These are phyloP conservation scores for Toxonevra muliebris DNA, from an alignment of 2,888 invertebrate species.

Conservation along the genomic window DNA sequence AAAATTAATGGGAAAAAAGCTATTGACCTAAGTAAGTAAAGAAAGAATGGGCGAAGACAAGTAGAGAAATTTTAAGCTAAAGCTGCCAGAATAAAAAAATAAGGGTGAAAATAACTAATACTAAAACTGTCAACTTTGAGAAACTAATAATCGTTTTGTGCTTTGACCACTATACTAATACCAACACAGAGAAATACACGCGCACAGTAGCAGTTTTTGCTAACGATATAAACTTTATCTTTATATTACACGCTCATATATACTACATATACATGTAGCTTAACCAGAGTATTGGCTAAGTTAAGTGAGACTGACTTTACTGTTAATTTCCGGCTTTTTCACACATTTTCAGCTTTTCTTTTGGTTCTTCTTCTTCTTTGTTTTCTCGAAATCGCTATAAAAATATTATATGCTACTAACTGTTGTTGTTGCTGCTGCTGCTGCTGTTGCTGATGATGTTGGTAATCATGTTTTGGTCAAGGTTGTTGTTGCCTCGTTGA, in stretches of 20 bases:
- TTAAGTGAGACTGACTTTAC: slow-evolving; percentile 33
- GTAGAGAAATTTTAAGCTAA: background rate
- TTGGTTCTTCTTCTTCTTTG: no score
- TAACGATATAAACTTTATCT: background rate
- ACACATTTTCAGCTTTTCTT: background rate
- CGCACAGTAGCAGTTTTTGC: slow-evolving; percentile 6
- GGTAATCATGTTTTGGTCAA: no score
- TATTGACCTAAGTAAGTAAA: background rate
- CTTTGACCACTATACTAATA: slow-evolving; percentile 22
- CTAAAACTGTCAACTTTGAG: background rate
- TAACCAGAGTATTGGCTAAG: slow-evolving; percentile 23
- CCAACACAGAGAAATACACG: background rate
- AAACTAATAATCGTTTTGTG: background rate
- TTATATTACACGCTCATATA: no score
- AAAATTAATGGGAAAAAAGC: no score
- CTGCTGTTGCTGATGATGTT: background rate
- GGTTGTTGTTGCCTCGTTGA: no score
- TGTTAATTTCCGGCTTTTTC: slow-evolving; percentile 50
- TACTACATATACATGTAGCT: no score
- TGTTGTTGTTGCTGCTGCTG: background rate
- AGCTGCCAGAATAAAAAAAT: background rate
- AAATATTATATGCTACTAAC: no score
- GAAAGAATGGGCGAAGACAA: background rate
- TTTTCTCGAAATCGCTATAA: no score
- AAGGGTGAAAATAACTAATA: no score